Percentiles rank a stretch among this genome's conserved stretches.
These are phyloP conservation scores for Boulengeromyrus knoepffleri DNA, from an alignment of 2,113 vertebrate genomes.

Conservation along the genomic window DNA sequence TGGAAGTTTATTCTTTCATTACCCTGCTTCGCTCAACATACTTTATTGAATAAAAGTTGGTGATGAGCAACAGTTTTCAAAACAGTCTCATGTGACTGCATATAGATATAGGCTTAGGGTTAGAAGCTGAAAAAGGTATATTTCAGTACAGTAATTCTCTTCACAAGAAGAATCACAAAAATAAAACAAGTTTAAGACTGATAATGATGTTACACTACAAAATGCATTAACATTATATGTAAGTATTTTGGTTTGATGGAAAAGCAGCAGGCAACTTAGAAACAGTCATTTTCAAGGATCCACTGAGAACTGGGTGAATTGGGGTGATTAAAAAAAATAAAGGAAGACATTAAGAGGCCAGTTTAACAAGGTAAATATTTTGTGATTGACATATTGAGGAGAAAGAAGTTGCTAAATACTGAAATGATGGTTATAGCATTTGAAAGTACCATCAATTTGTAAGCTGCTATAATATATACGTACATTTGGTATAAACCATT, in stretches of 20 bases:
- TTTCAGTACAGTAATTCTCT: neutral
- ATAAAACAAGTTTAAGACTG: neutral
- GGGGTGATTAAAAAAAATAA: neutral
- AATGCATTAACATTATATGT: neutral
- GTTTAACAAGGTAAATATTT: neutral
- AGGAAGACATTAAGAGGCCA: neutral
- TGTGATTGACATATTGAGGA: neutral
- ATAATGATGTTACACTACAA: neutral
- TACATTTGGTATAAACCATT: neutral
- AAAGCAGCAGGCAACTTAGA: neutral
- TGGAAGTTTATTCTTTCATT: neutral
- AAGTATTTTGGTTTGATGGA: neutral
- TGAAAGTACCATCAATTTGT: neutral
- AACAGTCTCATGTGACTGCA: neutral
- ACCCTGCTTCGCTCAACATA: neutral
- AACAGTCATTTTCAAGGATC: neutral
- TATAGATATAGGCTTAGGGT: neutral
- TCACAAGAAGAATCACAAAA: neutral
- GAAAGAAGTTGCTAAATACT: neutral
- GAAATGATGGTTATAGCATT: neutral
- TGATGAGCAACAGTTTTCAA: neutral
- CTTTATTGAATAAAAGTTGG: neutral
- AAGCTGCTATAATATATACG: neutral
- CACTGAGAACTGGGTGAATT: neutral
- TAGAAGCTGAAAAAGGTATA: neutral